Evolutionary conservation across 2,113 vertebrate genomes (phyloP).

Genomic region (Charadrius vociferus): DNA sequence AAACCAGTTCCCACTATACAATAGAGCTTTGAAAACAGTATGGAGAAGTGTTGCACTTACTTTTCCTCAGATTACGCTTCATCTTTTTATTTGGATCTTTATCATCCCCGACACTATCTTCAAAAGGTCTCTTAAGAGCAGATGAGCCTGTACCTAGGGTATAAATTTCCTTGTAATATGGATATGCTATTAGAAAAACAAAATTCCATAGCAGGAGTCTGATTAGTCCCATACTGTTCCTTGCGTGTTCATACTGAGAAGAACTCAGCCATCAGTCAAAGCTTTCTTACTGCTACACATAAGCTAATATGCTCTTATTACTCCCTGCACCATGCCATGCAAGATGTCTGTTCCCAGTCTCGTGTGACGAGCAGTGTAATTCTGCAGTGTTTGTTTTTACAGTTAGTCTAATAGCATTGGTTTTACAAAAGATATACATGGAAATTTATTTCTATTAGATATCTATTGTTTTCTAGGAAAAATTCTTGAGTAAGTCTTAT

Average conservation of each 20-base stretch:
- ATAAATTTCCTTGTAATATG: conserved; percentile 10
- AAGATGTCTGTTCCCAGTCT: background rate
- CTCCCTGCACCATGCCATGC: background rate
- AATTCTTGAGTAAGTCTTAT: background rate
- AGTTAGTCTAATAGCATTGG: background rate
- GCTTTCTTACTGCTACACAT: background rate
- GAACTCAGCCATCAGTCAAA: background rate
- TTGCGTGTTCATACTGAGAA: background rate
- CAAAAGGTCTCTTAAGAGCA: conserved; percentile 94
- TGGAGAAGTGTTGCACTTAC: conserved; percentile 68
- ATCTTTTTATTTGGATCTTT: conserved; percentile 99
- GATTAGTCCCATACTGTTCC: background rate
- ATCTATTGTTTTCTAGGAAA: background rate
- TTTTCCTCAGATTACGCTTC: conserved; percentile 97
- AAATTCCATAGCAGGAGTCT: background rate
- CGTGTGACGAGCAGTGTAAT: background rate
- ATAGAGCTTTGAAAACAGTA: background rate
- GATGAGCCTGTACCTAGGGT: conserved; percentile 77
- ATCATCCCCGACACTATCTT: conserved; percentile 91
- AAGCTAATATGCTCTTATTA: background rate
- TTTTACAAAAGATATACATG: background rate
- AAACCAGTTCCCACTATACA: background rate
- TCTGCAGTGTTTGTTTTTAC: background rate
- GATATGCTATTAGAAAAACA: conserved; percentile 22
- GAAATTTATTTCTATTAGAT: background rate